Percentiles rank a stretch among this genome's conserved stretches.
These are phyloP conservation scores for Creontiades dilutus DNA, from an alignment of 2,888 invertebrate species.

Conservation along the genomic window DNA sequence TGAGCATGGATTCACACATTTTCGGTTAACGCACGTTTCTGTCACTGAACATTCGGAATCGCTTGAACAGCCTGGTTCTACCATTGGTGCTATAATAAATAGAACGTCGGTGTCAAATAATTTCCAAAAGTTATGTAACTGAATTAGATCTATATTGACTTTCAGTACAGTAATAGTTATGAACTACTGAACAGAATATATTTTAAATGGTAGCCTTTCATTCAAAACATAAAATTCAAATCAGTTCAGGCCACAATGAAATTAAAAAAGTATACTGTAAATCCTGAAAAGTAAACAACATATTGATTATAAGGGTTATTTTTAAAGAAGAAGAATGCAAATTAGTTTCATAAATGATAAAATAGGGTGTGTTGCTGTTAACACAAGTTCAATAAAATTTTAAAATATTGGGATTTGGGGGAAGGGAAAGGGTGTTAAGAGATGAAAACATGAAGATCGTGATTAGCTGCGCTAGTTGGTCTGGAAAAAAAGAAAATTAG, in stretches of 20 bases:
- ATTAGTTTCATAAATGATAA: not conserved
- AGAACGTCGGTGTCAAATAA: not conserved
- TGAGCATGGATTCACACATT: conserved; percentile 88
- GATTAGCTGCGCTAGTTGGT: conserved; percentile 49
- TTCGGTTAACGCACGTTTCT: conserved; percentile 86
- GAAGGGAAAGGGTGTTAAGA: conserved; percentile 23
- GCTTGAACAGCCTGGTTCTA: conserved; percentile 83
- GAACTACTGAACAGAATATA: not conserved
- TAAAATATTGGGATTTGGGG: conserved; percentile 16
- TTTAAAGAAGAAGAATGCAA: not conserved
- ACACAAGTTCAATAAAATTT: conserved; percentile 33
- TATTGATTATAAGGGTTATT: not conserved
- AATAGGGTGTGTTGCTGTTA: conserved; percentile 64
- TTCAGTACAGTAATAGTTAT: no score
- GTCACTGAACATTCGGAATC: conserved; percentile 86
- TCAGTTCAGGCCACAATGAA: not conserved
- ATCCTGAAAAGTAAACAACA: not conserved
- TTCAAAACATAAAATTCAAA: no score
- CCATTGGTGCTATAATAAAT: conserved; percentile 49
- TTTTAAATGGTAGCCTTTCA: not conserved
- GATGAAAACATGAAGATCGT: conserved; percentile 11
- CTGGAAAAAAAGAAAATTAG: conserved; percentile 52
- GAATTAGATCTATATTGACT: not conserved
- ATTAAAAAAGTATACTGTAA: not conserved
- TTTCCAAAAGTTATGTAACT: not conserved